These are phyloP conservation scores for Dasyornis broadbenti DNA, from an alignment of 2,113 vertebrate genomes.

Conservation along the genomic window DNA sequence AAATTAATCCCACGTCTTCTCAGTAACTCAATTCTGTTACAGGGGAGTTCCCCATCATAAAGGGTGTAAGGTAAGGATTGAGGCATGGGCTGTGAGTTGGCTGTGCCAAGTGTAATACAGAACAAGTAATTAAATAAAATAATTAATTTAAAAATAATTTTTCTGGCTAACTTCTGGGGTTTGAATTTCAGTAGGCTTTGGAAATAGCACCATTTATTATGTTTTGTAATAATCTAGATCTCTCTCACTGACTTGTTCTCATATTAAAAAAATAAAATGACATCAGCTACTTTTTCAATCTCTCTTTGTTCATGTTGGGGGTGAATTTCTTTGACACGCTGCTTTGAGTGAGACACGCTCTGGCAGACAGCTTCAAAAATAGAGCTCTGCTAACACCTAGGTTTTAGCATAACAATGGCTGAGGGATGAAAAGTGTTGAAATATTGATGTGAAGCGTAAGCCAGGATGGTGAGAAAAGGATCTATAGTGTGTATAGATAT, in stretches of 20 bases:
- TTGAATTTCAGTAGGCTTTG: background rate
- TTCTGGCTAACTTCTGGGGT: background rate
- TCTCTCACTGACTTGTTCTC: background rate
- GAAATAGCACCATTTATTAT: background rate
- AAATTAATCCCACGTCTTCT: background rate
- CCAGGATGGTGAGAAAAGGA: background rate
- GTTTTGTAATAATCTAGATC: background rate
- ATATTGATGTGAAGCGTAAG: background rate
- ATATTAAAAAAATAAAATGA: background rate
- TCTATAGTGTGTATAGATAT: background rate
- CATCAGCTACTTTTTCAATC: background rate
- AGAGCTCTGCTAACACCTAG: background rate
- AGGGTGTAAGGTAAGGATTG: background rate
- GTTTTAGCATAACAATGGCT: background rate
- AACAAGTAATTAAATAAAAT: background rate
- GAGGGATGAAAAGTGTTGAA: background rate
- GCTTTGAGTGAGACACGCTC: background rate
- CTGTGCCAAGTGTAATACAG: background rate
- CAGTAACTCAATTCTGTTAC: background rate
- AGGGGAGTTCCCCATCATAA: background rate
- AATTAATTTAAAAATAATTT: background rate
- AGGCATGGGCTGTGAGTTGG: background rate
- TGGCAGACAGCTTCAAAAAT: background rate
- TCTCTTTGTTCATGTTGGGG: background rate
- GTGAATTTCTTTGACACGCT: background rate